A percentile compares a stretch with the other conserved stretches of the same genome.
phyloP scores from a whole-genome alignment of 2,113 vertebrate genomes.

The Rostratula benghalensis region DNA sequence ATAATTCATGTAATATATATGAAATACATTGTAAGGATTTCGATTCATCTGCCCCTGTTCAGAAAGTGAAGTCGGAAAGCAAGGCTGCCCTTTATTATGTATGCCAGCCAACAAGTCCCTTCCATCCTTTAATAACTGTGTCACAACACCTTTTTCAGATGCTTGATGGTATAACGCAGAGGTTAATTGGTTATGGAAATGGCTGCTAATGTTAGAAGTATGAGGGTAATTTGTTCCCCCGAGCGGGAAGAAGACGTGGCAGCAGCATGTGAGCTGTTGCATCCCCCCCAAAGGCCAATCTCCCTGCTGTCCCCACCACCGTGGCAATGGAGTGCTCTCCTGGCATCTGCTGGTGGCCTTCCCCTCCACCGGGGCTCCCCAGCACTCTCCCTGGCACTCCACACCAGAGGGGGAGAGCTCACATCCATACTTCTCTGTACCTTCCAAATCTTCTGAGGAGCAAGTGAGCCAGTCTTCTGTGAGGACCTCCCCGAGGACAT shows the following conservation, averaged over 20 bases:
- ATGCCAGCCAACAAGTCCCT: conserved; percentile 21
- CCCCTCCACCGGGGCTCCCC: accelerated
- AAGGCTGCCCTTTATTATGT: background rate
- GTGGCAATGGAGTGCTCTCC: background rate
- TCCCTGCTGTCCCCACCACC: background rate
- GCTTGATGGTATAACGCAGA: conserved; percentile 54
- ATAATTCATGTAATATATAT: background rate
- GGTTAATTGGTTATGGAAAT: conserved; percentile 68
- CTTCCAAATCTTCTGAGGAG: background rate
- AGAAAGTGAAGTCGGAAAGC: background rate
- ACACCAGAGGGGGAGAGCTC: background rate
- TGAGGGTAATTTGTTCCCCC: conserved; percentile 31
- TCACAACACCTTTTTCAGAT: conserved; percentile 62
- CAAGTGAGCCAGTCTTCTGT: no score
- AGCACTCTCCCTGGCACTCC: background rate
- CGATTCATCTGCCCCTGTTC: background rate
- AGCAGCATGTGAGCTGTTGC: background rate
- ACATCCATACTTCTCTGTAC: accelerated
- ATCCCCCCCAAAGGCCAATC: background rate
- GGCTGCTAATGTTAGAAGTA: conserved; percentile 58
- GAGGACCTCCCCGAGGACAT: background rate
- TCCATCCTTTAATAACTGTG: conserved; percentile 55
- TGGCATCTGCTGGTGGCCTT: accelerated
- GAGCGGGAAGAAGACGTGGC: background rate
- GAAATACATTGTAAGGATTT: background rate